phyloP scores from a whole-genome alignment of 2,888 invertebrate genomes.

The Tetragnatha montana region DNA sequence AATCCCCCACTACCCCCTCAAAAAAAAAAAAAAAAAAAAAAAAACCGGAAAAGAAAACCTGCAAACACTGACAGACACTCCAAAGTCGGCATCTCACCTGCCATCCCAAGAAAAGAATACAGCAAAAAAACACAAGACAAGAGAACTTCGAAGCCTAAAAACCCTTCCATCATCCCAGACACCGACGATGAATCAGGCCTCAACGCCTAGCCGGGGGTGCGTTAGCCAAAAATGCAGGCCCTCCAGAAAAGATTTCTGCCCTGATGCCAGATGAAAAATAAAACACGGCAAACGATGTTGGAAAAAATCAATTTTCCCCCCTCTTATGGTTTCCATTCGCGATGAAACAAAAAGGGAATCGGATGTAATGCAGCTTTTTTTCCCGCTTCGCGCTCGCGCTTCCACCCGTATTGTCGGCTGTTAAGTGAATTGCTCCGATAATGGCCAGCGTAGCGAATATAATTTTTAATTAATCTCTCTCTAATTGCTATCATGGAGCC shows the following conservation, averaged over 20 bases:
- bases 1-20: too few relatives aligned
- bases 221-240: neutral
- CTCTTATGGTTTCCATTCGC: slow-evolving; percentile 27
- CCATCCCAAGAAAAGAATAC: neutral
- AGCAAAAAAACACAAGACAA: neutral
- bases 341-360: slow-evolving; percentile 28
- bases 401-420: slow-evolving; percentile 3
- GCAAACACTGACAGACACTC: neutral
- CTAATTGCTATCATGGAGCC: slow-evolving; percentile 37
- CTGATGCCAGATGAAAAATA: slow-evolving; percentile 19
- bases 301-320: slow-evolving; percentile 51
- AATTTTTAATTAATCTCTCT: slow-evolving; percentile 59
- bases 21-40: neutral
- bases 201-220: neutral
- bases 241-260: neutral
- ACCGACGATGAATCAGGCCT: neutral
- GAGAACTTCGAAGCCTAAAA: neutral
- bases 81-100: neutral
- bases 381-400: neutral
- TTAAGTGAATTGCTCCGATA: slow-evolving; percentile 57
- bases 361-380: slow-evolving; percentile 30
- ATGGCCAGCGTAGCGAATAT: slow-evolving; percentile 39
- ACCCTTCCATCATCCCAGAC: neutral
- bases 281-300: slow-evolving; percentile 27
- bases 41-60: neutral